Evolutionary conservation across 2,797 vertebrate genomes (phyloP), one percentile per base, ranked within the genome.

Genomic region (Chelonia mydas): DNA sequence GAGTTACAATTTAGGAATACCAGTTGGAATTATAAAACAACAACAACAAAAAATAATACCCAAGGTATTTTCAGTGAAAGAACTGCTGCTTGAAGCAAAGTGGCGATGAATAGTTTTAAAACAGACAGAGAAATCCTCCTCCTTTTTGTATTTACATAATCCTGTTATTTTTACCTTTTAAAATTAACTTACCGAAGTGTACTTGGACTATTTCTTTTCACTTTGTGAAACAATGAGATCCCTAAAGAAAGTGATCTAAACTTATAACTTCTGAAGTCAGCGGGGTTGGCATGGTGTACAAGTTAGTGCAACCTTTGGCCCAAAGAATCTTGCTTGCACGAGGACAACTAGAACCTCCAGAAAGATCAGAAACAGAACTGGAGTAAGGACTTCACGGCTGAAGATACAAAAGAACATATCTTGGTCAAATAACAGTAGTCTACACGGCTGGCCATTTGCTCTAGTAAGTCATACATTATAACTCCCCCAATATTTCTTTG

Each of bases 191-290:
- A 81, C 74, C 74, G 19, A 7, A 41, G 68, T 65, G 59, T 45
- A 83, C 31, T 7, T 68, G 79, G 3, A 57, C 41, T 0, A 25
- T 11, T 83, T 27, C 27, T 81, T 93, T 87, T 82, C 15, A 88
- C n/a, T 3, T 47, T 25, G 72, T 76, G 13, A 76, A 76, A 76
- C 45, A 76, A 28, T 45, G 84, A 7, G 6, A 31, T 90, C 83
- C 8, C 11, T 76, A 91, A 92, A 68, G 27, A 90, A 78, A 80
- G 3, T 0, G 79, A 86, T 16, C 37, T 61, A 45, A 33, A 11
- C 17, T 31, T 84, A 82, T 85, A 93, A 77, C 11, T 85, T 89
- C 45, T 41, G 23, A 85, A 83, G 85, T 45, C 3, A 79, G 25
- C 17, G 5, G 90, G 2, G 12, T 77, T 57, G 53, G 37, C 45